Percentiles rank a stretch among this genome's conserved stretches.
phyloP scores from a whole-genome alignment of 2,113 vertebrate species.

The Aphyosemion australe region DNA sequence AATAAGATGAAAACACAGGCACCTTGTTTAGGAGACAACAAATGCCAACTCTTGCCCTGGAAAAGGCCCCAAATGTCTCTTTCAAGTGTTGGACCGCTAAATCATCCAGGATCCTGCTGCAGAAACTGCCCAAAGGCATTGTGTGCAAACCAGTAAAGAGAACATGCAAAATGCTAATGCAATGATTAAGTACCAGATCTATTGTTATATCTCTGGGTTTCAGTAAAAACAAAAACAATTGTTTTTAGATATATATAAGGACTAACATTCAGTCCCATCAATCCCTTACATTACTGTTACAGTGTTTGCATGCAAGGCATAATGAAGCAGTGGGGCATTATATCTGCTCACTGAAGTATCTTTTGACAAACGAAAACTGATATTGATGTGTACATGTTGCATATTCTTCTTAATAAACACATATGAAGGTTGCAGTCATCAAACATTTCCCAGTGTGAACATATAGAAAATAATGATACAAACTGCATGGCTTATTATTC shows the following conservation, averaged over 20 bases:
- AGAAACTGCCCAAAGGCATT: constrained; percentile 13
- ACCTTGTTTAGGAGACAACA: constrained; percentile 6
- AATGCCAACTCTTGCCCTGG: not conserved
- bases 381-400: not conserved
- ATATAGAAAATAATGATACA: not conserved
- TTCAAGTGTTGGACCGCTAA: not conserved
- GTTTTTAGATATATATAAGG: not conserved
- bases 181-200: constrained; percentile 17
- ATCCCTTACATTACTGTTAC: not conserved
- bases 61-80: not conserved
- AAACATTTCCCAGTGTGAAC: not conserved
- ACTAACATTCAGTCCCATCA: not conserved
- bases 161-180: constrained; percentile 21
- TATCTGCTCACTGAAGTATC: not conserved
- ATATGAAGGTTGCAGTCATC: not conserved
- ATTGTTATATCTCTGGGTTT: constrained; percentile 9
- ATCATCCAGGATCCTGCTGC: constrained; percentile 22
- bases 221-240: constrained; percentile 11
- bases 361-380: not conserved
- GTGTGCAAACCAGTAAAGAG: constrained; percentile 20
- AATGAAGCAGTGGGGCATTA: not conserved
- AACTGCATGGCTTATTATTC: not conserved
- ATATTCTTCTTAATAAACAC: not conserved
- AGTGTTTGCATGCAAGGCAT: too few relatives aligned
- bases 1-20: not conserved